Conservation (phyloP, 2,797 vertebrate genomes). For the Xenops minutus region DNA sequence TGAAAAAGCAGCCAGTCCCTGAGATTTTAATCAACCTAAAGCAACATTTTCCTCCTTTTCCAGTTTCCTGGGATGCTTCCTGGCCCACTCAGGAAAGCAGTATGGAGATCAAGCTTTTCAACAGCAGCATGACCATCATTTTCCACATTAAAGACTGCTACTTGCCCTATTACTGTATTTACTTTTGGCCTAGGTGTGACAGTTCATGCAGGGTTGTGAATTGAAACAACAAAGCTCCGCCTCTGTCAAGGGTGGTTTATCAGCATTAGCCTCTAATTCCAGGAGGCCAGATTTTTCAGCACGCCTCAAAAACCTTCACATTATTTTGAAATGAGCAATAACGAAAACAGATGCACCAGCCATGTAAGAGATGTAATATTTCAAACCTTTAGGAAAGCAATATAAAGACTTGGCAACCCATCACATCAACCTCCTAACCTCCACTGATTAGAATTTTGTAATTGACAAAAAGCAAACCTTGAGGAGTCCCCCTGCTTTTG, state of each 20-base stretch:
- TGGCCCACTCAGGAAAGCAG: background rate
- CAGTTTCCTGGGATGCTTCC: slow-evolving; percentile 40
- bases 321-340: background rate
- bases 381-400: background rate
- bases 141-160: background rate
- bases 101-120: background rate
- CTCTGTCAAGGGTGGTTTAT: background rate
- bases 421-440: background rate
- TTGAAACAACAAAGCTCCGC: background rate
- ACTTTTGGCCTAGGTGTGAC: background rate
- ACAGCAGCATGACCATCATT: background rate
- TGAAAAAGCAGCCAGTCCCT: background rate
- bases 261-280: background rate
- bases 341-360: background rate
- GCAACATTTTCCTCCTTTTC: slow-evolving; percentile 19
- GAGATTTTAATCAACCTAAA: background rate
- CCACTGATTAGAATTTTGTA: background rate
- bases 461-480: background rate
- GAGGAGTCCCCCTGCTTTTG: fast-evolving
- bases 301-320: background rate
- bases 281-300: background rate
- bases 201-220: background rate
- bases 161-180: background rate
- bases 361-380: background rate
- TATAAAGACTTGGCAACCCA: background rate